These are phyloP conservation scores for Eulithis prunata DNA, from an alignment of 2,888 invertebrate genomes.

Conservation along the genomic window DNA sequence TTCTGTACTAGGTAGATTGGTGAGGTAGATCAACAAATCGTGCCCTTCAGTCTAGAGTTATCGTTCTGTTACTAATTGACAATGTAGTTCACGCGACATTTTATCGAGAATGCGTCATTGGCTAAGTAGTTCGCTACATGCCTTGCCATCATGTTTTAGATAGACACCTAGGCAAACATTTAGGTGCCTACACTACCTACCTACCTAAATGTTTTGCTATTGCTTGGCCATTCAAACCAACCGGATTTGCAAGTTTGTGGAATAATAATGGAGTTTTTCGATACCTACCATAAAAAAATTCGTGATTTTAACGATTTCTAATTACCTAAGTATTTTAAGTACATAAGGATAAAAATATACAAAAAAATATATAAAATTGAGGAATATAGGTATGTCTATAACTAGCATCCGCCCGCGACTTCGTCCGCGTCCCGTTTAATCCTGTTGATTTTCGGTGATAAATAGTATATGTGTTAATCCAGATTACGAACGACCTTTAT, in stretches of 20 bases:
- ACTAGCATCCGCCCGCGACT: too few relatives aligned
- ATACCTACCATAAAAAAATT: slow-evolving; percentile 1
- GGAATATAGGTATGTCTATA: too few relatives aligned
- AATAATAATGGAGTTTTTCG: slow-evolving; percentile 6
- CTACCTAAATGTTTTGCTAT: slow-evolving; percentile 4
- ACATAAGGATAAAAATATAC: too few relatives aligned
- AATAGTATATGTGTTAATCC: too few relatives aligned
- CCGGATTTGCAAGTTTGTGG: slow-evolving; percentile 13
- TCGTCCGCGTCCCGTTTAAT: too few relatives aligned
- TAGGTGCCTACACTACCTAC: slow-evolving; percentile 2
- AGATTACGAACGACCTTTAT: too few relatives aligned
- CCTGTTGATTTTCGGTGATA: too few relatives aligned
- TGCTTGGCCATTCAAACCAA: slow-evolving; percentile 8
- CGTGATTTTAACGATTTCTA: background rate
- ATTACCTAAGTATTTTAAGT: background rate
- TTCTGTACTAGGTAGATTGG: too few relatives aligned
- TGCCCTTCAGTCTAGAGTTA: slow-evolving; percentile 2
- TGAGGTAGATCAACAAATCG: background rate
- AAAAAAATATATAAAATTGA: too few relatives aligned
- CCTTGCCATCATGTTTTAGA: slow-evolving; percentile 1
- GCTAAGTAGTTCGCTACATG: slow-evolving; percentile 3
- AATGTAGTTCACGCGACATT: slow-evolving; percentile 6
- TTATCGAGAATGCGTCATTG: slow-evolving; percentile 13
- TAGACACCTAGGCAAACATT: background rate
- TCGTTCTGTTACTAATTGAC: background rate